phyloP scores from a whole-genome alignment of 2,113 vertebrate species.

The Psilopogon haemacephalus region DNA sequence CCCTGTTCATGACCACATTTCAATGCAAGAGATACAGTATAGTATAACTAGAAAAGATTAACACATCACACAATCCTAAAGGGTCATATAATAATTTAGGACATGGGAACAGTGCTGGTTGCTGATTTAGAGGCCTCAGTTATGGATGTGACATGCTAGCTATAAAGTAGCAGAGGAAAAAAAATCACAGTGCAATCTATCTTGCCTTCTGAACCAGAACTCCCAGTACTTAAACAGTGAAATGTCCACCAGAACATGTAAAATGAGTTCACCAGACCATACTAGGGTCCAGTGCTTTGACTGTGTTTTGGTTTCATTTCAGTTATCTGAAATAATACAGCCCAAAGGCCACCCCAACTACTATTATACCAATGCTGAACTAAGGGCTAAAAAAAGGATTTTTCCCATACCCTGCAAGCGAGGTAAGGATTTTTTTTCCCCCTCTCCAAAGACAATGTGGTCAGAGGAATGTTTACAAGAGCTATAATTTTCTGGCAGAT shows the following conservation, averaged over 20 bases:
- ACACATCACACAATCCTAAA: not conserved
- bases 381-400: not conserved
- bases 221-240: not conserved
- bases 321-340: not conserved
- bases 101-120: constrained; percentile 13
- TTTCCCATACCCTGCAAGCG: not conserved
- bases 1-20: not conserved
- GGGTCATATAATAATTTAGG: constrained; percentile 13
- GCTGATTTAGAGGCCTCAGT: constrained; percentile 15
- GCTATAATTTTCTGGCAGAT: not conserved
- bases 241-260: not conserved
- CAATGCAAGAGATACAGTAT: not conserved
- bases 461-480: constrained; percentile 1
- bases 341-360: not conserved
- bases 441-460: not conserved
- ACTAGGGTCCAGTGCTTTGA: not conserved
- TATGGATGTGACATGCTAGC: constrained; percentile 4
- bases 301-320: not conserved
- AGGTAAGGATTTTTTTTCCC: not conserved
- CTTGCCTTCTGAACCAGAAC: not conserved
- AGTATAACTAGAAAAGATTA: constrained; percentile 17
- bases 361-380: not conserved
- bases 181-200: not conserved
- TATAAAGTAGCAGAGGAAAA: not conserved
- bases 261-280: not conserved